Percentiles rank a stretch among this genome's conserved stretches.
phyloP scores from a whole-genome alignment of 2,888 invertebrate species.

The Globia sparganii region DNA sequence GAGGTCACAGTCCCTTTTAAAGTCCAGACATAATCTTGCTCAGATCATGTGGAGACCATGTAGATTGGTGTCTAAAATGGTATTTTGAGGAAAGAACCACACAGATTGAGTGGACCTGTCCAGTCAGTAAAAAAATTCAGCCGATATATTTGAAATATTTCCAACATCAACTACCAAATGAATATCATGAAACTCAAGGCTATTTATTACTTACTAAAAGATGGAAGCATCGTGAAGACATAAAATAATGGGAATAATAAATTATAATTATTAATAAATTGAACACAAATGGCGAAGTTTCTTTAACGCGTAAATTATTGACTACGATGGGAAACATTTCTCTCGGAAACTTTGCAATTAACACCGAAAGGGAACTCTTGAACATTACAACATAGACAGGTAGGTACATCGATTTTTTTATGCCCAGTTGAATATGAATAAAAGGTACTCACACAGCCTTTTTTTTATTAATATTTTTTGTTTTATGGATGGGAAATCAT shows the following conservation, averaged over 20 bases:
- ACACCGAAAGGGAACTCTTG: not conserved
- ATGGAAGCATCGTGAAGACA: not conserved
- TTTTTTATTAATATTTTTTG: no score
- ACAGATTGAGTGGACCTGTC: no score
- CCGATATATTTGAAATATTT: not conserved
- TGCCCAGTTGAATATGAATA: no score
- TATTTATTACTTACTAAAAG: not conserved
- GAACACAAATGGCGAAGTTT: slow-evolving; percentile 50
- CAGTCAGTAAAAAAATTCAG: no score
- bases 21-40: no score
- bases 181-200: not conserved
- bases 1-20: no score
- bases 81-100: no score
- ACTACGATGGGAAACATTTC: slow-evolving; percentile 30
- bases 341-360: slow-evolving; percentile 42
- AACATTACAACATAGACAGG: not conserved
- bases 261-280: slow-evolving; percentile 29
- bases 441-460: no score
- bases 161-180: not conserved
- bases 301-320: slow-evolving; percentile 57
- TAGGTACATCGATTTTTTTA: not conserved
- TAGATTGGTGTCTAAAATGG: no score
- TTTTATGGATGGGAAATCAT: no score
- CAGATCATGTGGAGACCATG: no score
- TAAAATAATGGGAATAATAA: slow-evolving; percentile 43